phyloP scores from a whole-genome alignment of 2,113 vertebrate species.

The Rhagologus leucostigma region DNA sequence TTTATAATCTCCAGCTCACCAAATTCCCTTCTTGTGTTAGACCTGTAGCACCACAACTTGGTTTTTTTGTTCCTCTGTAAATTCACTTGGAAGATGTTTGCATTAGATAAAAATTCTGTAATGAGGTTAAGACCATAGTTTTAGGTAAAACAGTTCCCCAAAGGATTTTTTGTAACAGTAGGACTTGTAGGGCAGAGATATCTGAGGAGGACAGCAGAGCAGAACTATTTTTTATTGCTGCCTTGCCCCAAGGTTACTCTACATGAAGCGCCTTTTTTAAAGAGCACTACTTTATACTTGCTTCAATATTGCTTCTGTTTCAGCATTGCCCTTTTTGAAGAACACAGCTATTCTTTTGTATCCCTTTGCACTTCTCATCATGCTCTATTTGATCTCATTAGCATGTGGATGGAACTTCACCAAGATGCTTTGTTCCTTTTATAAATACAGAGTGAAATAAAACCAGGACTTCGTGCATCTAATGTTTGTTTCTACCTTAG shows the following conservation, averaged over 20 bases:
- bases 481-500: neutral
- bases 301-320: constrained; percentile 17
- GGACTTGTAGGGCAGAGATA: neutral
- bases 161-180: neutral
- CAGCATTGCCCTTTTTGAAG: constrained; percentile 92
- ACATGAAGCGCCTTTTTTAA: neutral
- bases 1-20: neutral
- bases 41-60: neutral
- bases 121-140: neutral
- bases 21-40: neutral
- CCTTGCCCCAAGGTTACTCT: neutral
- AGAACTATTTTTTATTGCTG: neutral
- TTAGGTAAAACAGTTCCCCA: neutral
- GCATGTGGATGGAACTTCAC: constrained; percentile 97
- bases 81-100: neutral
- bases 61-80: neutral
- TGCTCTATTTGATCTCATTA: constrained; percentile 90
- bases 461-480: neutral
- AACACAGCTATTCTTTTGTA: constrained; percentile 94
- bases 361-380: constrained; percentile 85
- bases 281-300: neutral
- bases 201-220: neutral
- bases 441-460: constrained; percentile 91
- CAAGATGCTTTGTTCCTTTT: constrained; percentile 87
- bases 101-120: neutral